phyloP scores from a whole-genome alignment of 2,797 vertebrate genomes.

The Astyanax mexicanus region DNA sequence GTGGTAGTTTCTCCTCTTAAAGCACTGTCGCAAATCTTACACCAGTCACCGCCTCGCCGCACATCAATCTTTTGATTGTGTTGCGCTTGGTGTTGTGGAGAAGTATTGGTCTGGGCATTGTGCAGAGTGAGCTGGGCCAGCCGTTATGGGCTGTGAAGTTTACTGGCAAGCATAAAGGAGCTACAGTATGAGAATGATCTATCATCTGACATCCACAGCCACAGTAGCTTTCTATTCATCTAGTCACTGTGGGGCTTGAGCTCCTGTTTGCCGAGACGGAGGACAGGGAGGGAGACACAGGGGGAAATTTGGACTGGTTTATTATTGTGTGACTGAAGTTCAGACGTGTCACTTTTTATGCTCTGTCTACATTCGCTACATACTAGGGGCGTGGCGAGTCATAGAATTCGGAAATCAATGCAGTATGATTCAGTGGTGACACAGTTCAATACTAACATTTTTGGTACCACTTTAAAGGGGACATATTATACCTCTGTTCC shows the following conservation, averaged over 20 bases:
- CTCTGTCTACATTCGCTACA: not conserved
- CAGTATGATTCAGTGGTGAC: too few relatives aligned
- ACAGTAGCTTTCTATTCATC: constrained; percentile 21
- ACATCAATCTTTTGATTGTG: constrained; percentile 44
- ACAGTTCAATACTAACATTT: too few relatives aligned
- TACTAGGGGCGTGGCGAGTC: not conserved
- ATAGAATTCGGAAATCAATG: too few relatives aligned
- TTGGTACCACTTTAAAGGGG: too few relatives aligned
- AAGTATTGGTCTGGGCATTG: constrained; percentile 25
- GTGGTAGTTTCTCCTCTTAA: constrained; percentile 40
- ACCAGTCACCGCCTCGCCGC: not conserved
- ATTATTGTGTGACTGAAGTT: not conserved
- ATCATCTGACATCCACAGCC: constrained; percentile 3
- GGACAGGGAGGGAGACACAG: not conserved
- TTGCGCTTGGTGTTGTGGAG: constrained; percentile 16
- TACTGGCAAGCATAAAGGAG: constrained; percentile 2
- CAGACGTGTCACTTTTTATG: not conserved
- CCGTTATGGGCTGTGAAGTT: not conserved
- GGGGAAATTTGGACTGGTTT: not conserved
- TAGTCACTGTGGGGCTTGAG: not conserved
- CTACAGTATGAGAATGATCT: constrained; percentile 23
- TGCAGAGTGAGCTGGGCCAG: not conserved
- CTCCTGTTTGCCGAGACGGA: not conserved
- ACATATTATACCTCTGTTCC: too few relatives aligned
- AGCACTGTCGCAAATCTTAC: constrained; percentile 41